phyloP scores from a whole-genome alignment of 2,797 vertebrate species.

The Pteronotus mesoamericanus region DNA sequence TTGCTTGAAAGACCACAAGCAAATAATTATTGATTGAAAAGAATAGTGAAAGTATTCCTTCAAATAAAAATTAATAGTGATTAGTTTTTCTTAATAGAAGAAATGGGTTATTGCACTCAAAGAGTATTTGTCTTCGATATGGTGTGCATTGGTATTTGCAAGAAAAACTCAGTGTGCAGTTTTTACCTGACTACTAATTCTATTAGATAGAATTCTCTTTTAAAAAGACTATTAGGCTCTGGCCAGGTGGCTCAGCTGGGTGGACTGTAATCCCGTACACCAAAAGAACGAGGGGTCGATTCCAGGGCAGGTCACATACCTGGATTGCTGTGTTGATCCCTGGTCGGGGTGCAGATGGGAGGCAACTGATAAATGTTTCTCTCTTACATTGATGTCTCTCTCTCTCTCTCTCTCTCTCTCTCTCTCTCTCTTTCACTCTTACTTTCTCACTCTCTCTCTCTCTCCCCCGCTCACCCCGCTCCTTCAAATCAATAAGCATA shows the following conservation, averaged over 20 bases:
- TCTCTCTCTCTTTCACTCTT: not conserved
- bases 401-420: not conserved
- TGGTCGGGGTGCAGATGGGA: not conserved
- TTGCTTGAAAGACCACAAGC: not conserved
- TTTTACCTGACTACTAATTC: not conserved
- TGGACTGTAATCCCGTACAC: too few species aligned
- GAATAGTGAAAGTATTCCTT: not conserved
- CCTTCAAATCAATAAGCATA: not conserved
- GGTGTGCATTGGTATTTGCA: not conserved
- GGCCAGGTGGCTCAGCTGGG: not conserved
- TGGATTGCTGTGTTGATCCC: not conserved
- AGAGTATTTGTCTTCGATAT: not conserved
- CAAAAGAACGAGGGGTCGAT: not conserved
- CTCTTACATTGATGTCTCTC: not conserved
- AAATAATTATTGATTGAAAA: not conserved
- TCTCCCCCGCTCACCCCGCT: too few species aligned
- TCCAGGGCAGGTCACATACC: not conserved
- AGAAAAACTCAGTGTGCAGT: not conserved
- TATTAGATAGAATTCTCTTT: not conserved
- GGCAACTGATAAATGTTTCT: not conserved
- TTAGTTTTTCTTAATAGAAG: constrained; percentile 21
- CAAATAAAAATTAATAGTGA: not conserved
- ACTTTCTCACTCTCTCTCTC: not conserved
- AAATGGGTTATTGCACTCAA: not conserved
- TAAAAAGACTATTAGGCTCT: not conserved